Evolutionary conservation across 1,140 invertebrate genomes (phyloP).

Genomic region (Cherax destructor): DNA sequence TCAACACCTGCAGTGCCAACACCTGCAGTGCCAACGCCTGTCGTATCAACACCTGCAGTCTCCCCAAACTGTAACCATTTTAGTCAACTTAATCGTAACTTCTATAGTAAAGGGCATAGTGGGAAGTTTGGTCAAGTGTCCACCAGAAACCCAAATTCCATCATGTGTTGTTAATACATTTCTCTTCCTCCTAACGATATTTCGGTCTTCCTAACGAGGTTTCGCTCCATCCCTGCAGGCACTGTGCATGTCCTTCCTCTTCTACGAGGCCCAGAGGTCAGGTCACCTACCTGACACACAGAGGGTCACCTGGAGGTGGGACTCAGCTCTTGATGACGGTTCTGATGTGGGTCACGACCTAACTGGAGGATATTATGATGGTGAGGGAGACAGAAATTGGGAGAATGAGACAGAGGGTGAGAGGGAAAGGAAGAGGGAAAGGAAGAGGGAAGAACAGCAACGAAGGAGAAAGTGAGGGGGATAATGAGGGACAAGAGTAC

Average conservation of each 20-base stretch:
- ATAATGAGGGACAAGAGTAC: too few species aligned
- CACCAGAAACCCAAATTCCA: neutral
- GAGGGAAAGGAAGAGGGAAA: neutral
- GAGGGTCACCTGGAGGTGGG: constrained; percentile 13
- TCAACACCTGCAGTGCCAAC: too few species aligned
- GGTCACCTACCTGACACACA: neutral
- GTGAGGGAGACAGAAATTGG: neutral
- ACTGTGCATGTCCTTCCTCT: constrained; percentile 23
- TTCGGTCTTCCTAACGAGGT: neutral
- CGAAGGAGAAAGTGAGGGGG: too few species aligned
- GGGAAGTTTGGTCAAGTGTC: neutral
- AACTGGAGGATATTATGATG: constrained; percentile 25
- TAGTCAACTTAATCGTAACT: neutral
- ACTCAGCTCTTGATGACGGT: constrained; percentile 3
- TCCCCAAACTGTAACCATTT: neutral
- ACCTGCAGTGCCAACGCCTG: too few species aligned
- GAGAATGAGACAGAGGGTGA: neutral
- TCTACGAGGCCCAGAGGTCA: constrained; percentile 12
- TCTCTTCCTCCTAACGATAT: too few species aligned
- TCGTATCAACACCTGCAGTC: neutral
- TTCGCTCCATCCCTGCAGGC: neutral
- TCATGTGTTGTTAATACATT: too few species aligned
- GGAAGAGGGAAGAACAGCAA: neutral
- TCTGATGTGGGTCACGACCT: constrained; percentile 33
- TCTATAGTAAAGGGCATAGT: neutral